Evolutionary conservation across 2,888 invertebrate species (phyloP), one percentile per base, ranked within the genome.

Genomic region (Terebella lapidaria): DNA sequence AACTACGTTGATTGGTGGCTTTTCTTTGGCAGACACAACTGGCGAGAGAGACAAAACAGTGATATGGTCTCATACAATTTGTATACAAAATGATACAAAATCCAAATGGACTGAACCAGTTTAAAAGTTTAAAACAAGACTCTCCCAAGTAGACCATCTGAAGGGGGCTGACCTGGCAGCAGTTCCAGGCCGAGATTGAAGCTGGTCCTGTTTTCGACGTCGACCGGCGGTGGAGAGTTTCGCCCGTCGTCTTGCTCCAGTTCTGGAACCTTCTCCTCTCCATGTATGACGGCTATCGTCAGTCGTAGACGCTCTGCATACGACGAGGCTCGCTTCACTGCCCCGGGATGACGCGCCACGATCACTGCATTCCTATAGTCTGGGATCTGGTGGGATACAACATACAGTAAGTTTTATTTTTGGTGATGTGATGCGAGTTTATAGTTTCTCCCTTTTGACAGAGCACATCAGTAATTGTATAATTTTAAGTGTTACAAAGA

Each of bases 291-390:
- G 1, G 97, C 99, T 70, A 99, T 94, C 56, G 93, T 94, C 35
- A 99, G 85, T 59, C 96, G 87, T 62, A 99, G 84, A 69, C 97
- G 87, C 81, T 99, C 97, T 5, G 97, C 95, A 75, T 96, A 99
- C 0, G 96, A 96, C 0, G 97, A 96, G 0, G 97, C 99, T 78
- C 97, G 94, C 80, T 96, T 96, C 20, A 97, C 95, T 2, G 94
- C 93, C n/a, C 94, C 94, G 0, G 99, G 96, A 83, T 95, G 95
- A 66, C 95, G 89, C 0, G 99, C 97, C 28, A 99, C 97, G 76
- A 99, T 97, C 59, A 99, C 94, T 0, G 97, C 91, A 83, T 97
- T 99, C 67, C 95, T 89, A 82, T 95, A 99, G 82, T 99, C 97
- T 67, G 97, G 95, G 83, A 99, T 96, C 94, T 96, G 69, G 42